Percentiles rank a stretch among this genome's conserved stretches.
phyloP scores from a whole-genome alignment of 1,140 invertebrate genomes.

The Lepidurus apus region DNA sequence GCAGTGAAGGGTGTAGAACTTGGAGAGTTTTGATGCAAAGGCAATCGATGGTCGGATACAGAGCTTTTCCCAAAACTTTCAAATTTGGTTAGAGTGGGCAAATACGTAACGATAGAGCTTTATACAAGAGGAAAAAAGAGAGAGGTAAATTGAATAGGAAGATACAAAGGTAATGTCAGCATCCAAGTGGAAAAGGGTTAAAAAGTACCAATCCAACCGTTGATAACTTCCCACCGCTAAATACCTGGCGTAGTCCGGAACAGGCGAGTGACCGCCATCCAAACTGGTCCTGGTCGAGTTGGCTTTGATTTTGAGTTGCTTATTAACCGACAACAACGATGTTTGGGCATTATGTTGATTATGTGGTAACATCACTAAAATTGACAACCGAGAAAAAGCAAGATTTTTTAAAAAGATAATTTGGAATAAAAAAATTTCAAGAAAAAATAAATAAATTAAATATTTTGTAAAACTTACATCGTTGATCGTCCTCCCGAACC shows the following conservation, averaged over 20 bases:
- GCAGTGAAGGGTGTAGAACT: background rate
- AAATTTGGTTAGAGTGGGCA: background rate
- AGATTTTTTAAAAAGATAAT: background rate
- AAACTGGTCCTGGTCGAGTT: slow-evolving; percentile 25
- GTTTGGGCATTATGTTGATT: slow-evolving; percentile 66
- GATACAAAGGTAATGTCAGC: background rate
- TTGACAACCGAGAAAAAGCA: slow-evolving; percentile 43
- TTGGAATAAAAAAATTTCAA: background rate
- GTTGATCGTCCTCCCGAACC: slow-evolving; percentile 39
- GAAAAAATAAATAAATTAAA: background rate
- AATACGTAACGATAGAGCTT: background rate
- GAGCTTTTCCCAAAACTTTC: background rate
- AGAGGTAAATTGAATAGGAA: background rate
- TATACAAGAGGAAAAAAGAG: background rate
- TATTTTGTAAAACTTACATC: slow-evolving; percentile 37
- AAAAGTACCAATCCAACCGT: background rate
- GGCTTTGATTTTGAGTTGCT: slow-evolving; percentile 26
- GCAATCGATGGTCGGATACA: background rate
- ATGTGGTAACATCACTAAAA: slow-evolving; percentile 34
- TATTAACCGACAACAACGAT: slow-evolving; percentile 48
- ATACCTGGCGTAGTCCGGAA: slow-evolving; percentile 28
- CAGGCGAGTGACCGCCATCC: slow-evolving; percentile 28
- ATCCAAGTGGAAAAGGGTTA: background rate
- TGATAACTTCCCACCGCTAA: background rate
- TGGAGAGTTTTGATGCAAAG: background rate